phyloP scores from a whole-genome alignment of 2,797 vertebrate genomes.

The Anguilla obscura region DNA sequence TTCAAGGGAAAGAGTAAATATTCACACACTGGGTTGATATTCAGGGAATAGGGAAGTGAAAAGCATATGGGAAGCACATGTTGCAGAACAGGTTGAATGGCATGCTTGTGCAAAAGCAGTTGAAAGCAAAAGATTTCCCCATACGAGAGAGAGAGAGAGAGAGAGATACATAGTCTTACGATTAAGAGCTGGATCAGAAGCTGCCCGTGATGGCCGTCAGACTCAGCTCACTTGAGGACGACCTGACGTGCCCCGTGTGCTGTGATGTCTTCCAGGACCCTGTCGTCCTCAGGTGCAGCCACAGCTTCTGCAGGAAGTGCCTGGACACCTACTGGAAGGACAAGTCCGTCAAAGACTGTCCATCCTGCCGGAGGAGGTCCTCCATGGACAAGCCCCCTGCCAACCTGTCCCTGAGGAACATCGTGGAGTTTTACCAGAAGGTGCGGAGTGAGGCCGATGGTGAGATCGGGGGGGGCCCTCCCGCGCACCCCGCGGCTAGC shows the following conservation, averaged over 20 bases:
- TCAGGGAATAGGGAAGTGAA: too few relatives aligned
- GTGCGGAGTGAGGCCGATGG: not conserved
- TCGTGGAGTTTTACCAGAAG: constrained; percentile 52
- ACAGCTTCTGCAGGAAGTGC: constrained; percentile 29
- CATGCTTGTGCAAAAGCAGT: not conserved
- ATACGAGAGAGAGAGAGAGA: too few relatives aligned
- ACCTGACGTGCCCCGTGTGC: constrained; percentile 25
- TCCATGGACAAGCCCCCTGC: constrained; percentile 59
- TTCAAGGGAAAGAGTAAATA: too few relatives aligned
- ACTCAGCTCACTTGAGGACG: not conserved
- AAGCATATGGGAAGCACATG: too few relatives aligned
- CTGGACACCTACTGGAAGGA: constrained; percentile 9
- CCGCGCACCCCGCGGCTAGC: too few relatives aligned
- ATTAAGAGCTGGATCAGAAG: not conserved
- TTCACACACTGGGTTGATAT: too few relatives aligned
- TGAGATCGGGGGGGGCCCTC: not conserved
- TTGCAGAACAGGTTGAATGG: too few relatives aligned
- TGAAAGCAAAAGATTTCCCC: not conserved
- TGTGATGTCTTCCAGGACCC: constrained; percentile 16
- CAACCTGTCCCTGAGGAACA: constrained; percentile 63
- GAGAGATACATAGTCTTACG: not conserved
- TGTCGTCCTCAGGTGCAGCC: constrained; percentile 1
- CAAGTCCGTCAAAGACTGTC: constrained; percentile 53
- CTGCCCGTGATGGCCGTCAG: not conserved
- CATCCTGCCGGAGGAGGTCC: constrained; percentile 56